Conservation (phyloP, 2,113 vertebrate genomes). For the Bubo bubo region DNA sequence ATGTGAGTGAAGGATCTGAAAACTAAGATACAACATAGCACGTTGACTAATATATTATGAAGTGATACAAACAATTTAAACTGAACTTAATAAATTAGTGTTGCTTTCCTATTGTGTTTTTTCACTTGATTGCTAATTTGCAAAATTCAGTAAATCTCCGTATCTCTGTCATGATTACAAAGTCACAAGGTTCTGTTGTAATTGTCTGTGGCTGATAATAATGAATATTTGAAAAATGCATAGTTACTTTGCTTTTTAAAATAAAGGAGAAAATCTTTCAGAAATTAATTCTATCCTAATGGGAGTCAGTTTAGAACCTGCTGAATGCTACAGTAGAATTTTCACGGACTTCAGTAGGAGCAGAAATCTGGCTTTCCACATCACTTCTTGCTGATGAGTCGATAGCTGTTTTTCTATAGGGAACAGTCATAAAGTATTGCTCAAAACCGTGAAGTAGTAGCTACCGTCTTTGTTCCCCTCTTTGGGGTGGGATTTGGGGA, state of each 20-base stretch:
- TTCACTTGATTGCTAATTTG: background rate
- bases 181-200: background rate
- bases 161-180: background rate
- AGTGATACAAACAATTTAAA: background rate
- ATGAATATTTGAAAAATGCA: background rate
- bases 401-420: background rate
- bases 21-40: background rate
- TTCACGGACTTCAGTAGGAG: background rate
- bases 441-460: background rate
- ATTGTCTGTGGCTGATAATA: background rate
- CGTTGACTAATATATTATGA: background rate
- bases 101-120: background rate
- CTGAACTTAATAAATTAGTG: background rate
- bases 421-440: background rate
- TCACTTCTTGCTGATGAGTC: background rate
- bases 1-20: background rate
- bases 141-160: background rate
- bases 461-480: slow-evolving; percentile 3
- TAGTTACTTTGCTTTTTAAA: background rate
- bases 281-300: background rate
- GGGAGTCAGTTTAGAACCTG: background rate
- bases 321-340: background rate
- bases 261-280: background rate
- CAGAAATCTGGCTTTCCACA: background rate
- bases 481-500: background rate